phyloP scores from a whole-genome alignment of 2,797 vertebrate genomes.

The Yasuhikotakia modesta region DNA sequence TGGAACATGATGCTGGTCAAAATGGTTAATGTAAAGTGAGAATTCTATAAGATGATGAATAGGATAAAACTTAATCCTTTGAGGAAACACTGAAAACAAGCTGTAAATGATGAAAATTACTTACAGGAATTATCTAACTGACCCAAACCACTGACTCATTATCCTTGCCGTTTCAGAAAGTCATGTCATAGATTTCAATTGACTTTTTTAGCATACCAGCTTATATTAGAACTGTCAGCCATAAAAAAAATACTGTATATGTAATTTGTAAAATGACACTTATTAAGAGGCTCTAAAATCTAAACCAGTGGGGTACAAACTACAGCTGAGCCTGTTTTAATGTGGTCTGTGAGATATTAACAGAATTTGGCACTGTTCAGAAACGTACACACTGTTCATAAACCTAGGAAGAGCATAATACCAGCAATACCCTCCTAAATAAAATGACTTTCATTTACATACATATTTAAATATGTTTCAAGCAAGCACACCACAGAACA shows the following conservation, averaged over 20 bases:
- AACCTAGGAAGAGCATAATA: too few species aligned
- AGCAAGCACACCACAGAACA: too few species aligned
- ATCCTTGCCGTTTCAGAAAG: constrained; percentile 73
- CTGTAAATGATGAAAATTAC: constrained; percentile 79
- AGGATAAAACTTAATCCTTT: constrained; percentile 71
- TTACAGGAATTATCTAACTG: constrained; percentile 83
- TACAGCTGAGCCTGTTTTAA: neutral
- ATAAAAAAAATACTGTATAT: neutral
- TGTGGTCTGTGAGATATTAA: neutral
- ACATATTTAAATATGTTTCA: too few species aligned
- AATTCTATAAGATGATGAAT: constrained; percentile 59
- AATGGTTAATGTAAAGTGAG: neutral
- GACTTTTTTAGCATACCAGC: constrained; percentile 46
- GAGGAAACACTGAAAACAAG: constrained; percentile 76
- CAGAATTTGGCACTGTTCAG: neutral
- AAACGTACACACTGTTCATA: too few species aligned
- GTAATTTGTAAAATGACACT: too few species aligned
- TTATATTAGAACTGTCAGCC: constrained; percentile 19
- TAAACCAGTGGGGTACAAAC: neutral
- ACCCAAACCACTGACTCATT: constrained; percentile 81
- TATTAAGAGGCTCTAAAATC: neutral
- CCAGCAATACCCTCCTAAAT: too few species aligned
- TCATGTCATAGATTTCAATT: constrained; percentile 76
- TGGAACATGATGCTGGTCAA: constrained; percentile 17
- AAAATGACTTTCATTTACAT: too few species aligned